A percentile compares a stretch with the other conserved stretches of the same genome.
These are phyloP conservation scores for Chauna torquata DNA, from an alignment of 2,113 vertebrate genomes.

Conservation along the genomic window DNA sequence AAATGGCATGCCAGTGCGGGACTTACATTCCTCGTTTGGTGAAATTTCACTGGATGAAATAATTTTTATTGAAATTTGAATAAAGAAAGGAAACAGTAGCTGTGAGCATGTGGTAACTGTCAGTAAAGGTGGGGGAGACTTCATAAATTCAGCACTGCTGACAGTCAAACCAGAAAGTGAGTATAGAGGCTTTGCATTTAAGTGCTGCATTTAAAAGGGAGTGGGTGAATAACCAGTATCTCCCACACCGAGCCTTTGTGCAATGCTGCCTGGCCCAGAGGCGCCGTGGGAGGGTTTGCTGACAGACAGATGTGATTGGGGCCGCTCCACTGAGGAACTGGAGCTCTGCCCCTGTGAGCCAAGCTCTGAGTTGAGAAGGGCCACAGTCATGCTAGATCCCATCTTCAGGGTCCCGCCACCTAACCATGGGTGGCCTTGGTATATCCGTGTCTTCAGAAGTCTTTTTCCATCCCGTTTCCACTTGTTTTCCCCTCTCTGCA, in stretches of 20 bases:
- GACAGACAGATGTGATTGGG: not conserved
- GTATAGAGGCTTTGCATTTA: not conserved
- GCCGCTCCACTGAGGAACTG: not conserved
- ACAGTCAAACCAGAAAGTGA: not conserved
- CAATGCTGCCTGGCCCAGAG: not conserved
- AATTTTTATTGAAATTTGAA: not conserved
- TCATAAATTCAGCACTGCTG: not conserved
- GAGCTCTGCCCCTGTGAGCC: accelerated
- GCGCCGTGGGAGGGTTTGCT: not conserved
- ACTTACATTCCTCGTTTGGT: not conserved
- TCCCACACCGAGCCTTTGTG: not conserved
- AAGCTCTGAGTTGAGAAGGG: not conserved
- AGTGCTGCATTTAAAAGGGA: not conserved
- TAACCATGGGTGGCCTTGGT: not conserved
- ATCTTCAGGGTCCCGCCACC: not conserved
- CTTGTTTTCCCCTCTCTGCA: not conserved
- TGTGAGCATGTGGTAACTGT: not conserved
- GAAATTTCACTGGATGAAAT: not conserved
- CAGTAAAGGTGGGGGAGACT: not conserved
- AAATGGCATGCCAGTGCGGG: not conserved
- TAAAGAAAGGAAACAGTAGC: not conserved
- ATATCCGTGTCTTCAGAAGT: not conserved
- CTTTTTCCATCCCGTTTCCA: not conserved
- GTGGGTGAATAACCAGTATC: accelerated
- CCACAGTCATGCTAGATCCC: not conserved